Evolutionary conservation across 2,113 vertebrate species (phyloP).

Genomic region (Phaethornis superciliosus): DNA sequence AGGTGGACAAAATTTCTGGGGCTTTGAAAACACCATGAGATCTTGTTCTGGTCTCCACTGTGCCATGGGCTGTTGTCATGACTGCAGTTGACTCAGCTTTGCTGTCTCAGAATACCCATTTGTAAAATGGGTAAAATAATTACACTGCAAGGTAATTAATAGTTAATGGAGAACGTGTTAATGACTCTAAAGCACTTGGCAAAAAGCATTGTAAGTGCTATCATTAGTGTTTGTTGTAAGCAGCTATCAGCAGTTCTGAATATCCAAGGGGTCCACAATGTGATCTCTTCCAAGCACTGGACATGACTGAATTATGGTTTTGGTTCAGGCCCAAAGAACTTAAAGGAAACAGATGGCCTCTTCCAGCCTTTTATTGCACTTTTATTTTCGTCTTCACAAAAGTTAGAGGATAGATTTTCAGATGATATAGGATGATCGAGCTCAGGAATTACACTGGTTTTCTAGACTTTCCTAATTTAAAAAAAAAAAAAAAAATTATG

Average conservation of each 20-base stretch:
- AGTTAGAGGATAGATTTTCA: neutral
- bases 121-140: neutral
- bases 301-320: neutral
- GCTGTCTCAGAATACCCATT: neutral
- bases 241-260: neutral
- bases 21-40: neutral
- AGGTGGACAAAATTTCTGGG: neutral
- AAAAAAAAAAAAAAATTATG: too few relatives aligned
- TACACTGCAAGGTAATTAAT: neutral
- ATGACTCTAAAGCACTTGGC: neutral
- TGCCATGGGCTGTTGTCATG: neutral
- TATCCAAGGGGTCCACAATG: neutral
- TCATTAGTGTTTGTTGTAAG: conserved; percentile 2
- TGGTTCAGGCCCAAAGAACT: neutral
- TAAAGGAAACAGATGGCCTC: conserved; percentile 28
- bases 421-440: neutral
- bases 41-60: neutral
- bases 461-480: neutral
- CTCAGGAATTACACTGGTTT: neutral
- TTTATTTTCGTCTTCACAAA: conserved; percentile 5
- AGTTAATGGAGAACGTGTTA: neutral
- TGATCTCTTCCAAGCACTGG: neutral
- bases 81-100: neutral
- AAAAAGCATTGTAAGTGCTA: neutral
- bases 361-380: neutral